Evolutionary conservation across 2,797 vertebrate species (phyloP).

Genomic region (Momotus momota): DNA sequence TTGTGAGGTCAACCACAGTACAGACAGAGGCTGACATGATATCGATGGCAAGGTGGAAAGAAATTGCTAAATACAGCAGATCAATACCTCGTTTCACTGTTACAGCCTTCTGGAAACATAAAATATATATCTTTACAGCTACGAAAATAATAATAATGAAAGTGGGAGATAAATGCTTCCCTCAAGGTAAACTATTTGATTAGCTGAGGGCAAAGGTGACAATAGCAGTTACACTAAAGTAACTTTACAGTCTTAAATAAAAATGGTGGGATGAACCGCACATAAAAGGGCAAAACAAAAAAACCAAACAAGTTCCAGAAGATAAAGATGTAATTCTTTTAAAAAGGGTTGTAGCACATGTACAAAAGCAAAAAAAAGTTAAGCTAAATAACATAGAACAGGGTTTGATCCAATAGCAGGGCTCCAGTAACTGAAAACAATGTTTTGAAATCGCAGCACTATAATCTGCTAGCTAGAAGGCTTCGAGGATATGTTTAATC

Average conservation of each 20-base stretch:
- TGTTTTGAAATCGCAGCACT: not conserved
- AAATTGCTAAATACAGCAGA: constrained; percentile 98
- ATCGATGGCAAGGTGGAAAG: constrained; percentile 94
- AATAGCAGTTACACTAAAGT: constrained; percentile 79
- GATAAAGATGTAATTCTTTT: constrained; percentile 13
- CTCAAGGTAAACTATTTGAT: constrained; percentile 99
- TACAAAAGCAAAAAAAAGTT: not conserved
- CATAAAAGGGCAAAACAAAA: constrained; percentile 71
- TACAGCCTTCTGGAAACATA: constrained; percentile 93
- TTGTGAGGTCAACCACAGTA: constrained; percentile 94
- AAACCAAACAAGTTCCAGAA: constrained; percentile 32
- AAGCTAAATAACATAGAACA: not conserved
- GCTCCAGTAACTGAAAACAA: not conserved
- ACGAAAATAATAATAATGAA: constrained; percentile 92
- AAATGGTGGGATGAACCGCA: constrained; percentile 76
- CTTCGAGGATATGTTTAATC: not conserved
- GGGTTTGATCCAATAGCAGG: not conserved
- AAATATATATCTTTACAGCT: constrained; percentile 95
- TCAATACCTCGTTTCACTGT: constrained; percentile 98
- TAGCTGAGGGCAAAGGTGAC: constrained; percentile 93
- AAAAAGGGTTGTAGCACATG: not conserved
- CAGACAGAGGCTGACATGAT: constrained; percentile 91
- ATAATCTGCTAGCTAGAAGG: not conserved
- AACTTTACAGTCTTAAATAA: constrained; percentile 87
- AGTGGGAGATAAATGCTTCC: constrained; percentile 90